A percentile compares a stretch with the other conserved stretches of the same genome.
These are phyloP conservation scores for Autographa pulchrina DNA, from an alignment of 2,888 invertebrate species.

Conservation along the genomic window DNA sequence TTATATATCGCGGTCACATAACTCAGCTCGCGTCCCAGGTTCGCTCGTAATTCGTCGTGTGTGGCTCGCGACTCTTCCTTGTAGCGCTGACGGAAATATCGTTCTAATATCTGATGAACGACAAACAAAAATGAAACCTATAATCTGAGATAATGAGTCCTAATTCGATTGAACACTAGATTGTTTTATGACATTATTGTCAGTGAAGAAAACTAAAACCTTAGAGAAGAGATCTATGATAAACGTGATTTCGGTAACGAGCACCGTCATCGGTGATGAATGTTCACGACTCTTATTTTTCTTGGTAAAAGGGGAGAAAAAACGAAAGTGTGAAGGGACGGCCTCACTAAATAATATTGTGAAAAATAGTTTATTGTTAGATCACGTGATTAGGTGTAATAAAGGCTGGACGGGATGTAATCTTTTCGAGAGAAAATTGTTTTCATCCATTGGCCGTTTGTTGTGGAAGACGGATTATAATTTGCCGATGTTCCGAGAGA, in stretches of 20 bases:
- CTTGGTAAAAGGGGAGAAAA: constrained; percentile 78
- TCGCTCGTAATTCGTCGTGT: constrained; percentile 87
- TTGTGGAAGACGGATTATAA: constrained; percentile 78
- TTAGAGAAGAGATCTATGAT: constrained; percentile 89
- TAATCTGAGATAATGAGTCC: constrained; percentile 54
- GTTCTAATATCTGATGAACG: constrained; percentile 60
- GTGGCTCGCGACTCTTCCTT: constrained; percentile 85
- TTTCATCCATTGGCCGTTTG: constrained; percentile 78
- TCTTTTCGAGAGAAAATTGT: constrained; percentile 81
- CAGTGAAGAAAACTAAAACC: constrained; percentile 75
- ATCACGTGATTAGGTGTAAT: constrained; percentile 87
- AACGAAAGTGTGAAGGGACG: constrained; percentile 78
- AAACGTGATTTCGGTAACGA: constrained; percentile 88
- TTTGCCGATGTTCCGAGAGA: constrained; percentile 60
- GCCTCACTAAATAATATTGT: constrained; percentile 83
- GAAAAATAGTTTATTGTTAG: constrained; percentile 87
- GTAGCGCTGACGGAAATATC: constrained; percentile 72
- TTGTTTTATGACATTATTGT: constrained; percentile 60
- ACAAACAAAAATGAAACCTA: constrained; percentile 65
- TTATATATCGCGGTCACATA: constrained; percentile 83
- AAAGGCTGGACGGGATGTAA: constrained; percentile 73
- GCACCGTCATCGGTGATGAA: constrained; percentile 81
- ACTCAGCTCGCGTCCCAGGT: constrained; percentile 81
- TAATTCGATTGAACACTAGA: constrained; percentile 48
- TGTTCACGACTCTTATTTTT: constrained; percentile 82